Base-by-base conservation (phyloP, 2,113 vertebrate species). In the Galbula dea region DNA sequence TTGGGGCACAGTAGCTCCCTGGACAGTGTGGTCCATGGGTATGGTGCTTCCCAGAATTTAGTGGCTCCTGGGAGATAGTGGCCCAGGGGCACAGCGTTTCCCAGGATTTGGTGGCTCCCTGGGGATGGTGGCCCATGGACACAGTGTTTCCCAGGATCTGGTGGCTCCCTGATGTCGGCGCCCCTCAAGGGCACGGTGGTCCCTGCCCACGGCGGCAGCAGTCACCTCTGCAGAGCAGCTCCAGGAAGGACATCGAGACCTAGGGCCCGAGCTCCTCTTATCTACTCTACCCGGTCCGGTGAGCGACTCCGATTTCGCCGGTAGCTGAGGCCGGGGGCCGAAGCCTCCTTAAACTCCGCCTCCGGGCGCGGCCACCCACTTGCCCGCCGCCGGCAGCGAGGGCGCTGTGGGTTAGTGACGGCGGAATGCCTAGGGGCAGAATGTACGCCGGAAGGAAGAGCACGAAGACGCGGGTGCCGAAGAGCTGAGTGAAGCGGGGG, bases 401-500 rank as follows among this genome's bases (percentile, higher is more conserved):
- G n/a, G n/a, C n/a, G n/a, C n/a, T n/a, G n/a, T n/a, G n/a, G n/a
- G n/a, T n/a, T n/a, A n/a, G n/a, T n/a, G n/a, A n/a, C n/a, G n/a
- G n/a, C n/a, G n/a, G n/a, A n/a, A n/a, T n/a, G n/a, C n/a, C n/a
- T n/a, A n/a, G n/a, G n/a, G n/a, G n/a, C n/a, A n/a, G n/a, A n/a
- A 87, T 94, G 91, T 94, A 95, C 67, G 78, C 81, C 1, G 43
- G 73, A 46, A 93, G 88, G 79, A 96, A 78, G 73, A 93, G 96
- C n/a, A n/a, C n/a, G 55, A 97, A 93, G 59, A 97, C 92, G 83
- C 94, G 92, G 36, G 72, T 93, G 78, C 92, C 85, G 21, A 96
- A 61, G 68, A 91, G 95, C 94, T 95, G 67, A 32, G 93, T 69
- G 73, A 10, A 4, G 37, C 3, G 7, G 21, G 23, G 15, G 5